phyloP scores from a whole-genome alignment of 2,888 invertebrate genomes.

The Disparrhopalites patrizii region DNA sequence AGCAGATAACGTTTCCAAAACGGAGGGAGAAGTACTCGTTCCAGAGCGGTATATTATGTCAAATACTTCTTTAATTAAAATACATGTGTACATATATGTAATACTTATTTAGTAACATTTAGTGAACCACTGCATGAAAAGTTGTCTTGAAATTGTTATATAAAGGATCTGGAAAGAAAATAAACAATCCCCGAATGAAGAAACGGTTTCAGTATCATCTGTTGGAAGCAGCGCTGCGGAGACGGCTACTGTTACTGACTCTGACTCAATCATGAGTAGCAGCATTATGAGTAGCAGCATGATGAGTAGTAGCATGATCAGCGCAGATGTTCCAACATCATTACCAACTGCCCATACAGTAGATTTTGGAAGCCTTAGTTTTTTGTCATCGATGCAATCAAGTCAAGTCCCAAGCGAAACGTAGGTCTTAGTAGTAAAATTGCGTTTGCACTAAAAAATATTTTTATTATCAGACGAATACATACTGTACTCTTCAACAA shows the following conservation, averaged over 20 bases:
- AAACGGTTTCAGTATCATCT: slow-evolving; percentile 22
- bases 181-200: no score
- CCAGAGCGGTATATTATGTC: slow-evolving; percentile 29
- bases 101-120: no score
- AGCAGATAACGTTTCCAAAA: neutral
- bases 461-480: no score
- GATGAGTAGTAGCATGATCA: slow-evolving; percentile 3
- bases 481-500: no score
- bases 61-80: neutral
- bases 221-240: slow-evolving; percentile 51
- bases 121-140: no score
- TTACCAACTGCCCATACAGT: slow-evolving; percentile 10
- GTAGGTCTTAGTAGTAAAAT: neutral
- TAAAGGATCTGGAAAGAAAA: neutral
- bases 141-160: neutral
- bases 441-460: no score
- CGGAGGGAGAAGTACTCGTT: slow-evolving; percentile 16
- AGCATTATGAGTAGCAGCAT: slow-evolving; percentile 20
- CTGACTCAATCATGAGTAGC: slow-evolving; percentile 53
- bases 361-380: slow-evolving; percentile 13
- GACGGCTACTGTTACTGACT: slow-evolving; percentile 52
- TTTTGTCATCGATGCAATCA: neutral
- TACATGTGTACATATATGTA: neutral
- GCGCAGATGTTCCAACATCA: no score
- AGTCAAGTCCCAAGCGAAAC: neutral